These are phyloP conservation scores for Clistopyga incitator DNA, from an alignment of 2,888 invertebrate genomes.

Conservation along the genomic window DNA sequence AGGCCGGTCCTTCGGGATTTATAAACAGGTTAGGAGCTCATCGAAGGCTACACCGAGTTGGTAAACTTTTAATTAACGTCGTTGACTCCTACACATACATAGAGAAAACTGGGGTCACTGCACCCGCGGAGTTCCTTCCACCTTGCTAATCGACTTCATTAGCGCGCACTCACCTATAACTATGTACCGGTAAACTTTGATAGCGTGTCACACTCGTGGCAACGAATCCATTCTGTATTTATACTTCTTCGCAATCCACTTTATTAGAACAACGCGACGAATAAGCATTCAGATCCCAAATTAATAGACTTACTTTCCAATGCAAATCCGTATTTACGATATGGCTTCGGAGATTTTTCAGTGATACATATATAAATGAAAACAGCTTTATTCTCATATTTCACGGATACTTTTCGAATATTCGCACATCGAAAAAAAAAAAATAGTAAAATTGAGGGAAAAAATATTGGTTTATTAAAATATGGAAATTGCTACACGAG, in stretches of 20 bases:
- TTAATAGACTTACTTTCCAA: background rate
- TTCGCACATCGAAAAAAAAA: background rate
- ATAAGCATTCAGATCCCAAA: background rate
- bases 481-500: background rate
- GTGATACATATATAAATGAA: background rate
- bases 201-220: constrained; percentile 22
- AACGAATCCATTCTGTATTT: background rate
- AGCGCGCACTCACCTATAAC: constrained; percentile 31
- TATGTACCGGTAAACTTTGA: constrained; percentile 7
- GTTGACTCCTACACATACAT: constrained; percentile 19
- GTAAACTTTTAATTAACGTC: constrained; percentile 35
- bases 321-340: background rate
- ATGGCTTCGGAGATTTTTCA: background rate
- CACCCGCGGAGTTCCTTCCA: constrained; percentile 50
- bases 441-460: background rate
- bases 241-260: constrained; percentile 5
- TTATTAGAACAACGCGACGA: background rate
- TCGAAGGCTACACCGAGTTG: constrained; percentile 4
- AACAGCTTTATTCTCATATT: background rate
- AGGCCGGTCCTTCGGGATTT: background rate
- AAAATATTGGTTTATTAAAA: background rate
- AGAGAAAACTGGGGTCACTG: constrained; percentile 38
- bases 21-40: constrained; percentile 2
- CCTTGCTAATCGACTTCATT: constrained; percentile 58
- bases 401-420: background rate